Percentiles rank a stretch among this genome's conserved stretches.
These are phyloP conservation scores for Agraylea sexmaculata DNA, from an alignment of 1,140 invertebrate species.

Conservation along the genomic window DNA sequence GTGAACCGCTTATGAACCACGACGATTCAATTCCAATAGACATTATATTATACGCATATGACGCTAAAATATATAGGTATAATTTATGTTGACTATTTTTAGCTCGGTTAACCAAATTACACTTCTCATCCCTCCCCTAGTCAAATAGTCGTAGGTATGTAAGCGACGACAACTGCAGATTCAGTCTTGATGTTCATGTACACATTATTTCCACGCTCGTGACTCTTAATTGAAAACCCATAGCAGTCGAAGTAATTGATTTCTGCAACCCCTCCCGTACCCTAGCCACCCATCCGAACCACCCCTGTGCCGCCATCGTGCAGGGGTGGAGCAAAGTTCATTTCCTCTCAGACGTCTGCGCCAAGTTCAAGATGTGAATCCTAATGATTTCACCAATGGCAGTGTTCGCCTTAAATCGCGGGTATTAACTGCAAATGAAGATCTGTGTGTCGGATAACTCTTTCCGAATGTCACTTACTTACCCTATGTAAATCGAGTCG, in stretches of 20 bases:
- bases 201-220: conserved; percentile 18
- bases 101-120: neutral
- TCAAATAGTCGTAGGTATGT: too few relatives aligned
- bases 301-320: neutral
- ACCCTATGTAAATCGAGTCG: too few relatives aligned
- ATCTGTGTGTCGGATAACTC: too few relatives aligned
- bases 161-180: neutral
- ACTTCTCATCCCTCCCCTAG: neutral
- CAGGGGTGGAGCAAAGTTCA: conserved; percentile 15
- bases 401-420: too few relatives aligned
- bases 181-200: neutral
- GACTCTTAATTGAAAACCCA: conserved; percentile 22
- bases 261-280: neutral
- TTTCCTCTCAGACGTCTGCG: conserved; percentile 18
- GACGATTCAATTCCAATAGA: too few relatives aligned
- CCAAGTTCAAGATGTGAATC: conserved; percentile 14
- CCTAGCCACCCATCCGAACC: neutral
- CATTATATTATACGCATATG: too few relatives aligned
- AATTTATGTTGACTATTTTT: too few relatives aligned
- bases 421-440: too few relatives aligned
- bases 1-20: too few relatives aligned
- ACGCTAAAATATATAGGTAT: too few relatives aligned
- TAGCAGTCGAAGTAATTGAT: conserved; percentile 22
- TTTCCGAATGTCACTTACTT: too few relatives aligned
- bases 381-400: too few relatives aligned